Conservation (phyloP, 2,113 vertebrate genomes). For the Pycnonotus jocosus region DNA sequence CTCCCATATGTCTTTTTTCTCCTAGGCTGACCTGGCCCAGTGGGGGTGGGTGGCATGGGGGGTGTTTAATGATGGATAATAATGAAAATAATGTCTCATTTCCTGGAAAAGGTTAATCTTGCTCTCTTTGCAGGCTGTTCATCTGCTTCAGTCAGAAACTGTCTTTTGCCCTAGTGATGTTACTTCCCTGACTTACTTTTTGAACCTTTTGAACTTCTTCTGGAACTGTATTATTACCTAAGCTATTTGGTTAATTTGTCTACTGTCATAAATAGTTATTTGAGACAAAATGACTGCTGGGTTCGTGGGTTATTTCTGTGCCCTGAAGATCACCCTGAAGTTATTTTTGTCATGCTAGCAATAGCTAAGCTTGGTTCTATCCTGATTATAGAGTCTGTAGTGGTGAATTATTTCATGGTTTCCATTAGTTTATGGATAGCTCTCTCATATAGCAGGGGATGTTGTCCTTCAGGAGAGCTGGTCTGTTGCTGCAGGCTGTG, state of each 20-base stretch:
- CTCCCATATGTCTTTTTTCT: neutral
- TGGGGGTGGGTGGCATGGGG: fast-evolving
- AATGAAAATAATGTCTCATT: conserved; percentile 17
- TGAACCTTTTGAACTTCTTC: neutral
- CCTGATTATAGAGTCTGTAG: neutral
- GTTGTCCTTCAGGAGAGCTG: neutral
- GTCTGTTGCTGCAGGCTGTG: neutral
- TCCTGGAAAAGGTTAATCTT: conserved; percentile 23
- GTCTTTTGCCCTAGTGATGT: neutral
- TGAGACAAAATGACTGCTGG: neutral
- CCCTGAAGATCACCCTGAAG: neutral
- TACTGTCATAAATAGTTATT: neutral
- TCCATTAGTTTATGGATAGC: neutral
- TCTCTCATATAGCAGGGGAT: neutral
- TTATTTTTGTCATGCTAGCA: neutral
- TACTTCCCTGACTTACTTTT: neutral
- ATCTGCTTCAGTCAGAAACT: neutral
- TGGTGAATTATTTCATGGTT: neutral
- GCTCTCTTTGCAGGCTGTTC: neutral
- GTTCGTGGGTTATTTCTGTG: neutral
- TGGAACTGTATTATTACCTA: neutral
- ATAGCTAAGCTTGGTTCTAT: neutral
- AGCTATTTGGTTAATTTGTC: neutral
- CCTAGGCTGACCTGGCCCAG: neutral
- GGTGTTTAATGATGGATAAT: neutral